Evolutionary conservation across 92 coral and sea anemone genomes (phyloP).

Genomic region (Micromussa lordhowensis): DNA sequence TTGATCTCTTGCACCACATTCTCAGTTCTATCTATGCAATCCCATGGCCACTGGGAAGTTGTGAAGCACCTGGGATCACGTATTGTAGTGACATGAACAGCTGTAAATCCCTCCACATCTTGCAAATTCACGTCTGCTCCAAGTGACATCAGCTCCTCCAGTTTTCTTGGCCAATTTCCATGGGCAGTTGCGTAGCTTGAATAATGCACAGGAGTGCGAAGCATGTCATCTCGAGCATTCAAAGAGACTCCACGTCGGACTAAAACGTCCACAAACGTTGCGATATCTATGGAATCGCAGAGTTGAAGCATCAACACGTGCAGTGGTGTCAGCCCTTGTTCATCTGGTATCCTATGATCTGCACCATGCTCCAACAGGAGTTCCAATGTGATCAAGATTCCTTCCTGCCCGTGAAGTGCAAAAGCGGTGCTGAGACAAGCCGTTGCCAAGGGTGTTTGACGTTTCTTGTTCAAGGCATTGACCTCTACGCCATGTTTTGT

Average conservation of each 20-base stretch:
- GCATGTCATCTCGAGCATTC: constrained; percentile 48
- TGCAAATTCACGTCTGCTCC: constrained; percentile 48
- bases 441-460: constrained; percentile 55
- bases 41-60: constrained; percentile 20
- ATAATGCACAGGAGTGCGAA: constrained; percentile 56
- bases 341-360: constrained; percentile 41
- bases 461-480: constrained; percentile 41
- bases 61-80: constrained; percentile 17
- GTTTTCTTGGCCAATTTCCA: constrained; percentile 12
- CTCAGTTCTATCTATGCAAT: constrained; percentile 26
- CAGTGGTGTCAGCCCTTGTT: constrained; percentile 43
- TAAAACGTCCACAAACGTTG: constrained; percentile 25
- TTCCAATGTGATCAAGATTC: constrained; percentile 23
- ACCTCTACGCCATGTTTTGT: constrained; percentile 48
- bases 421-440: constrained; percentile 11
- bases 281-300: constrained; percentile 18
- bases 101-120: constrained; percentile 57
- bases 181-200: constrained; percentile 35
- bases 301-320: constrained; percentile 41
- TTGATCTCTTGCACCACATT: constrained; percentile 13
- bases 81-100: constrained; percentile 41
- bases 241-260: constrained; percentile 30
- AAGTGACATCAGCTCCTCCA: constrained; percentile 15
- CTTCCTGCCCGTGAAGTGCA: constrained; percentile 14
- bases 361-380: constrained; percentile 38